Evolutionary conservation across 2,888 invertebrate species (phyloP).

Genomic region (Dryocosmus kuriphilus): DNA sequence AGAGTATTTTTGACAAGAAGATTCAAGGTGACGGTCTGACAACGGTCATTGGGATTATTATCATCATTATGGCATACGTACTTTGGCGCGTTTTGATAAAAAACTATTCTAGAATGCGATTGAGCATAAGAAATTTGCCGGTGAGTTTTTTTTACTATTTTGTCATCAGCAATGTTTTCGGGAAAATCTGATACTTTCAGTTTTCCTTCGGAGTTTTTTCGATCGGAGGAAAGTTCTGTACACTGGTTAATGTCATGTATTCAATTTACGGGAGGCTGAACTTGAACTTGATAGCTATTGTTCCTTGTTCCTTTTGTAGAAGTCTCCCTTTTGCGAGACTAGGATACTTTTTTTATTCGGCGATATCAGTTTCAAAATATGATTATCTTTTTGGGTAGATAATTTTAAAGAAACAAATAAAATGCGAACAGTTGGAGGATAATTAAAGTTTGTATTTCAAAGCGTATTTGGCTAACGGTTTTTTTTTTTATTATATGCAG

Average conservation of each 20-base stretch:
- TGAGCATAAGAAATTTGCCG: conserved; percentile 78
- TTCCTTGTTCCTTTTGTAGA: background rate
- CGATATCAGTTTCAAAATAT: no score
- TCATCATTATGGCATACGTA: conserved; percentile 80
- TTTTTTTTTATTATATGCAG: no score
- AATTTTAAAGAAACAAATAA: no score
- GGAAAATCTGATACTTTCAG: background rate
- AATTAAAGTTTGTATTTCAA: no score
- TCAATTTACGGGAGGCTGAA: background rate
- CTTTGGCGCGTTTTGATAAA: conserved; percentile 82
- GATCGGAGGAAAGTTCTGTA: background rate
- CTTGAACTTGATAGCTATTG: conserved; percentile 25
- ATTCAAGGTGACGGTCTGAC: conserved; percentile 56
- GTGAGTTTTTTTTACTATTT: conserved; percentile 65
- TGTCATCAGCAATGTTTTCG: background rate
- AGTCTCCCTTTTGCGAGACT: background rate
- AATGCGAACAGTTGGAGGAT: no score
- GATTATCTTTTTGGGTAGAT: no score
- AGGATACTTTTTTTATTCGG: background rate
- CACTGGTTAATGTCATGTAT: background rate
- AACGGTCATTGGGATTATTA: conserved; percentile 48
- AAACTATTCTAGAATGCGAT: conserved; percentile 80
- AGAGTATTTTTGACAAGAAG: conserved; percentile 52
- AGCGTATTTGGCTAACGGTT: no score
- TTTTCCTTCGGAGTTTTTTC: background rate